Evolutionary conservation across 2,888 invertebrate species (phyloP), one percentile per base, ranked within the genome.

Genomic region (Agonopterix arenella): DNA sequence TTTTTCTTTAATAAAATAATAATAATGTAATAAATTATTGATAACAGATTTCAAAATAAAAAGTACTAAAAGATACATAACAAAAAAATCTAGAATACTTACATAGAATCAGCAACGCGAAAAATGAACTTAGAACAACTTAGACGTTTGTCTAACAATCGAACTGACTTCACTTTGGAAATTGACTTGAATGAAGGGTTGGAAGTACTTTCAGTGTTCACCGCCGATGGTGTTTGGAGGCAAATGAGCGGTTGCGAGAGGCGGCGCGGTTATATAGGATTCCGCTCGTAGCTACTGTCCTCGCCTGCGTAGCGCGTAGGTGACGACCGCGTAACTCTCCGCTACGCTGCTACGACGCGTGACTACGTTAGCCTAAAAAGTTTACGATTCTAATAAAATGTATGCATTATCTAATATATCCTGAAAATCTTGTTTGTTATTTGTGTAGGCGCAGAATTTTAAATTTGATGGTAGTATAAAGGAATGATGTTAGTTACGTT

Each of bases 191-290:
- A 28, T 7, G 28, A 28, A 28, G 28, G 28, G 8, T 11, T 54
- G 48, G 55, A 50, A 52, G 56, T 52, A 55, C 61, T 63, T 74
- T 71, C 70, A 67, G 76, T 66, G 66, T 70, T 62, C 60, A 56
- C 56, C 60, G 64, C 63, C 63, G 75, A 66, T 70, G 73, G 72
- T 67, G 61, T 69, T 70, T 69, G 72, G 74, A 75, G 71, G 70
- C 77, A 84, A 86, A 84, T 86, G 85, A 82, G 73, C 73, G 70
- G 57, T 70, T 64, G 64, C 64, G 68, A 64, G 64, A 63, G 63
- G 64, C 63, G 57, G 58, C 65, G 61, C 68, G 66, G 43, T 86
- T 86, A 76, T 86, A 86, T 86, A 86, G 67, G 60, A 60, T 28
- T 28, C 28, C 28, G 28, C 59, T 64, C 61, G 66, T 59, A 58